Percentiles rank a stretch among this genome's conserved stretches.
Evolutionary conservation across 1,140 invertebrate species (phyloP).

Genomic region (Aphelenchoides fujianensis): DNA sequence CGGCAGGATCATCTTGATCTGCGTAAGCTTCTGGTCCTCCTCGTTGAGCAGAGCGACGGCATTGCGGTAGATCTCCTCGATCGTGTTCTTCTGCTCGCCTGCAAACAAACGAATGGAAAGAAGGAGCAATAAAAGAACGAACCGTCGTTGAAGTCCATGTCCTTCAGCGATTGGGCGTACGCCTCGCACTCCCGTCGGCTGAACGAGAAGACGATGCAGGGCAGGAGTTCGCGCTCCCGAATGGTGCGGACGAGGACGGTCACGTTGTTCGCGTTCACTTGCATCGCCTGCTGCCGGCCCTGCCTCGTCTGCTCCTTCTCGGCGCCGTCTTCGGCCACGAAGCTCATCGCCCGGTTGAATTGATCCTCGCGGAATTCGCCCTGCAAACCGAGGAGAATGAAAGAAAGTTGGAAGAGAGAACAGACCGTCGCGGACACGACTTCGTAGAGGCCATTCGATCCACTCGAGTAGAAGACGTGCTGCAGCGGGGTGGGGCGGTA

Average conservation of each 20-base stretch:
- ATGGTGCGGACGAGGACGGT: slow-evolving; percentile 99
- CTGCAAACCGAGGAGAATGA: slow-evolving; percentile 63
- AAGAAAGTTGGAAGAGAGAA: no score
- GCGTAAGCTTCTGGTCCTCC: slow-evolving; percentile 87
- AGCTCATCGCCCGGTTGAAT: slow-evolving; percentile 90
- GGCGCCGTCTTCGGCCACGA: slow-evolving; percentile 70
- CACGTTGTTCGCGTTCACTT: slow-evolving; percentile 71
- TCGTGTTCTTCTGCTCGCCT: slow-evolving; percentile 82
- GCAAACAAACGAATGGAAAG: not conserved
- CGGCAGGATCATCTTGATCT: slow-evolving; percentile 88
- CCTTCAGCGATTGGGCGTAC: slow-evolving; percentile 92
- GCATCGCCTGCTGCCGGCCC: slow-evolving; percentile 11
- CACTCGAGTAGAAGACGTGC: slow-evolving; percentile 94
- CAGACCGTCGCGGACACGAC: slow-evolving; percentile 85
- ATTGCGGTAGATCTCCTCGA: slow-evolving; percentile 95
- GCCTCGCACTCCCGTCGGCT: slow-evolving; percentile 96
- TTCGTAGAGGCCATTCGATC: slow-evolving; percentile 88
- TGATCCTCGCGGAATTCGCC: slow-evolving; percentile 94
- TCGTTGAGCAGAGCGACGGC: slow-evolving; percentile 84
- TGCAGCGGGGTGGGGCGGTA: slow-evolving; percentile 93
- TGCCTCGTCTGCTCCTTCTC: slow-evolving; percentile 51
- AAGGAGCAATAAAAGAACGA: no score
- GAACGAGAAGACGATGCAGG: slow-evolving; percentile 97
- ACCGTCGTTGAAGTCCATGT: slow-evolving; percentile 91
- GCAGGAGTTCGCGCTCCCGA: slow-evolving; percentile 93